Evolutionary conservation across 2,113 vertebrate genomes (phyloP).

Genomic region (Datnioides undecimradiatus): DNA sequence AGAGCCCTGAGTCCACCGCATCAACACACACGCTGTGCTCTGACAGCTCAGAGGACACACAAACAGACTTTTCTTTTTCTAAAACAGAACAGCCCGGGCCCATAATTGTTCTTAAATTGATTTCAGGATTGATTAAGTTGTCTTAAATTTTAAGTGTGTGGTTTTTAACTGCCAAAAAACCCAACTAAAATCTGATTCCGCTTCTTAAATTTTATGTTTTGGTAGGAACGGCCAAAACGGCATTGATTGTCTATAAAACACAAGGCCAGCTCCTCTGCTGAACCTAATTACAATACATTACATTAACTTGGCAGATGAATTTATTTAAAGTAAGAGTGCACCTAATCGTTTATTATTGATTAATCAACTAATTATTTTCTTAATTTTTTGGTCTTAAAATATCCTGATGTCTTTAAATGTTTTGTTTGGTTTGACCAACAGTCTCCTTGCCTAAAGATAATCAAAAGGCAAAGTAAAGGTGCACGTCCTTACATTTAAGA

Average conservation of each 20-base stretch:
- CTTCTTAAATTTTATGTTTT: not conserved
- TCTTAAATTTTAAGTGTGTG: not conserved
- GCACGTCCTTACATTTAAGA: not conserved
- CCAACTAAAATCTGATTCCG: not conserved
- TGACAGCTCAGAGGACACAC: constrained; percentile 21
- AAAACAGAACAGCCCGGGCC: not conserved
- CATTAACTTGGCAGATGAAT: not conserved
- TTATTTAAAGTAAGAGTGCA: not conserved
- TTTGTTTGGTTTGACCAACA: not conserved
- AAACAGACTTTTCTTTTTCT: not conserved
- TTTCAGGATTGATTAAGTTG: not conserved
- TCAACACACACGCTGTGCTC: constrained; percentile 5
- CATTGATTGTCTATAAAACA: not conserved
- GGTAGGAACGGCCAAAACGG: not conserved
- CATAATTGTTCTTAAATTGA: not conserved
- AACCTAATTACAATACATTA: not conserved
- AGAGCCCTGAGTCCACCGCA: constrained; percentile 15
- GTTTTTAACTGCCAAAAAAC: not conserved
- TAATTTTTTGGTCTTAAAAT: not conserved
- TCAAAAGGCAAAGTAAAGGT: not conserved
- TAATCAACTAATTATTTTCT: not conserved
- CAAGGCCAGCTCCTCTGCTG: not conserved
- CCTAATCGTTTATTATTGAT: not conserved
- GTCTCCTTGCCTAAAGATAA: not conserved
- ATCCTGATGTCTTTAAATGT: not conserved